phyloP scores from a whole-genome alignment of 2,113 vertebrate species.

The Clarias magur region DNA sequence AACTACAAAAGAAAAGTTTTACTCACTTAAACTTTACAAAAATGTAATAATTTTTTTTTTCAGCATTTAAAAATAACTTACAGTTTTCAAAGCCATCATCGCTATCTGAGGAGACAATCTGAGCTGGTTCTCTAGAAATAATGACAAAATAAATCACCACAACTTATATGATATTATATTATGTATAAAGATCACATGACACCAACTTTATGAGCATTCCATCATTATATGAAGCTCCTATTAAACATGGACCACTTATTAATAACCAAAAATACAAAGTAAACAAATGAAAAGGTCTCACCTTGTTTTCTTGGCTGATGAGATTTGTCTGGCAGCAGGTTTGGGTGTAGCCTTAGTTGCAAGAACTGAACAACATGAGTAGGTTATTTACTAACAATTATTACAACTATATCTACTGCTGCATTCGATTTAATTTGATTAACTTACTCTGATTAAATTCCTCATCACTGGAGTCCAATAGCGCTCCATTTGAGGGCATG shows the following conservation, averaged over 20 bases:
- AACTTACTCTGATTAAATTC: conserved; percentile 80
- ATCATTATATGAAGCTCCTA: background rate
- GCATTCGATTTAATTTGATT: background rate
- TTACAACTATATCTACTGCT: background rate
- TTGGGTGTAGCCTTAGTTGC: conserved; percentile 60
- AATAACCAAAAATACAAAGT: background rate
- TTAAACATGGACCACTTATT: background rate
- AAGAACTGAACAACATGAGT: conserved; percentile 60
- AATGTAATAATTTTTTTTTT: background rate
- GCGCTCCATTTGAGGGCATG: background rate
- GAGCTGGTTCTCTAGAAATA: conserved; percentile 48
- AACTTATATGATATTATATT: too few relatives aligned
- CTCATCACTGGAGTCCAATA: conserved; percentile 70
- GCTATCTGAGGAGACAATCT: conserved; percentile 67
- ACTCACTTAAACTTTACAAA: background rate
- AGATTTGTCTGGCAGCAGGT: conserved; percentile 40
- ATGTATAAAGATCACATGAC: background rate
- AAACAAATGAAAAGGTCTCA: conserved; percentile 35
- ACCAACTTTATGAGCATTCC: background rate
- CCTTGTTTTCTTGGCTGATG: conserved; percentile 57
- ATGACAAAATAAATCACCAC: background rate
- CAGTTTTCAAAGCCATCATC: conserved; percentile 70
- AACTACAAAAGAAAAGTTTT: conserved; percentile 58
- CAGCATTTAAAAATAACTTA: conserved; percentile 56
- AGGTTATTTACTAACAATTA: background rate